Base-by-base conservation (phyloP, 2,113 vertebrate species). In the Hystrix cristata region DNA sequence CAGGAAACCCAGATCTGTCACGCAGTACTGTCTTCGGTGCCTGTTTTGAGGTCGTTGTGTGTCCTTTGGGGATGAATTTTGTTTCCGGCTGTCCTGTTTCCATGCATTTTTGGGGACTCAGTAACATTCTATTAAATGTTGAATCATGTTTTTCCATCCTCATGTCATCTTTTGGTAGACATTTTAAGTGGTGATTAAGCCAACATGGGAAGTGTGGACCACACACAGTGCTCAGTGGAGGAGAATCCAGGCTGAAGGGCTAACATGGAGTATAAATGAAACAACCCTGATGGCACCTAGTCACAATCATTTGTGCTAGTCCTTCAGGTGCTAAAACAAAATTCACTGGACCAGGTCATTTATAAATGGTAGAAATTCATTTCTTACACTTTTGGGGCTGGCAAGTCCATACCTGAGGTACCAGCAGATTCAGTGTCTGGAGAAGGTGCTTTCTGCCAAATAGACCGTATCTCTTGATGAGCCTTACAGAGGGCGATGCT, bases 241-340 rank as follows among this genome's bases (percentile, higher is more conserved):
- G 57, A 15, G 46, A 87, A 51, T 31, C 7, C 9, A 31, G 14
- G 48, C 43, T 0, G 51, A 21, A 3, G 10, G 1, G 34, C 25
- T 3, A 15, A 13, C n/a, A 10, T 0, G 0, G 53, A 46, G 23
- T 46, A 48, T 27, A 23, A 4, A 16, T 2, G 11, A 0, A 23
- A 38, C 23, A 38, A 5, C 62, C 69, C 11, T 25, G 0, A 0
- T 1, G 46, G 16, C 11, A 43, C 5, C 29, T 8, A 7, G 0
- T 21, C 1, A 18, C 46, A 64, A 11, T 38, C 31, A 0, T 43
- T 14, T 27, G n/a, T 62, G 31, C 67, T 27, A 62, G 34, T 13
- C 76, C 1, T 60, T 23, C 27, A 34, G 34, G 48, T 65, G 27
- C 51, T 78, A 7, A 57, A 55, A 13, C 2, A n/a, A 76, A 25